phyloP scores from a whole-genome alignment of 2,113 vertebrate genomes.

The Sorex fumeus region DNA sequence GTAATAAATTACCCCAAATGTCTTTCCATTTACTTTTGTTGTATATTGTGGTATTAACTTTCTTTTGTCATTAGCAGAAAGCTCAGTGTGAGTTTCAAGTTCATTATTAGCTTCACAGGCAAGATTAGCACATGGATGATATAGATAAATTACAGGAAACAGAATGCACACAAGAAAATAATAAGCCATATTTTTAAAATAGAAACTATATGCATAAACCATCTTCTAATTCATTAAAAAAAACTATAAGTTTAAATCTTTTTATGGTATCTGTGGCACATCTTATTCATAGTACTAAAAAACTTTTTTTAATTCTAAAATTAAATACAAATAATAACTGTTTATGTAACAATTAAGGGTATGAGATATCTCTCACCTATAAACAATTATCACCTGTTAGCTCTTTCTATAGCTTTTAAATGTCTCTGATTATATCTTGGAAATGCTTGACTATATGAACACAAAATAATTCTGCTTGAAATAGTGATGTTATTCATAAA shows the following conservation, averaged over 20 bases:
- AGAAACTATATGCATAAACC: not conserved
- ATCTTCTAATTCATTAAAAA: not conserved
- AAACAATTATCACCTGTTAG: not conserved
- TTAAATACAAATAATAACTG: not conserved
- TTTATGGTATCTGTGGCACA: too few species aligned
- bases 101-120: not conserved
- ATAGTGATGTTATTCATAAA: not conserved
- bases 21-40: constrained; percentile 1
- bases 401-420: not conserved
- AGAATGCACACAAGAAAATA: not conserved
- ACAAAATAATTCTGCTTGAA: not conserved
- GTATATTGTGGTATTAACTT: not conserved
- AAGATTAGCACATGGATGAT: not conserved
- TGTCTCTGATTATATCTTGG: not conserved
- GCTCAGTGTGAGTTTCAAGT: not conserved
- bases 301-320: not conserved
- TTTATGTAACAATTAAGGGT: not conserved
- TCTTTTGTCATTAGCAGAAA: not conserved
- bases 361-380: not conserved
- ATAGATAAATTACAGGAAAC: not conserved
- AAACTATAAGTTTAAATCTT: too few species aligned
- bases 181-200: not conserved
- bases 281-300: not conserved
- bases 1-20: not conserved
- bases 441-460: not conserved